These are phyloP conservation scores for Cryptus armator DNA, from an alignment of 2,888 invertebrate genomes.

Conservation along the genomic window DNA sequence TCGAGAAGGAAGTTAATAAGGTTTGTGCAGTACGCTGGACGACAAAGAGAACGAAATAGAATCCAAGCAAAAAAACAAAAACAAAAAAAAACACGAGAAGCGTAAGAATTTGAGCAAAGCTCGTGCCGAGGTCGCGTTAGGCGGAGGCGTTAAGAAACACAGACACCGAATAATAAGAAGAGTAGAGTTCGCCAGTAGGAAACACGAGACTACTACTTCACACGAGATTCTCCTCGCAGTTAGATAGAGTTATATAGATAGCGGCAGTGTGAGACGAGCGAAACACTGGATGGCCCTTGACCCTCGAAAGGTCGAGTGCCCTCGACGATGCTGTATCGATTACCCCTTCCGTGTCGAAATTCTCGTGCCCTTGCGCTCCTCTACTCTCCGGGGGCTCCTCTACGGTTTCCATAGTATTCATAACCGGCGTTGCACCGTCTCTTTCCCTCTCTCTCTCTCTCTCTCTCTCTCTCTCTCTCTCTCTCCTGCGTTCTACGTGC, in stretches of 20 bases:
- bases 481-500: background rate
- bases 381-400: background rate
- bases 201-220: constrained; percentile 51
- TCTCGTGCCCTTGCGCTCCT: constrained; percentile 45
- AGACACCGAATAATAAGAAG: constrained; percentile 1
- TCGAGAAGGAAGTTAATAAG: constrained; percentile 97
- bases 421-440: constrained; percentile 13
- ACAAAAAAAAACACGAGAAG: constrained; percentile 13
- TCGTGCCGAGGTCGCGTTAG: constrained; percentile 48
- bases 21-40: constrained; percentile 84
- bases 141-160: constrained; percentile 47
- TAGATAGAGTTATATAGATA: constrained; percentile 34
- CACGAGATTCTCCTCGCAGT: constrained; percentile 34
- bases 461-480: too few relatives aligned
- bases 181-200: constrained; percentile 14
- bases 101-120: constrained; percentile 18
- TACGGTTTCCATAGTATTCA: background rate
- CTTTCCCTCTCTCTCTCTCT: background rate
- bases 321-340: constrained; percentile 68
- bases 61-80: constrained; percentile 13
- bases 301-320: constrained; percentile 68
- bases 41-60: background rate
- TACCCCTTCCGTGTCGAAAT: constrained; percentile 57
- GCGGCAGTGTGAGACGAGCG: constrained; percentile 41
- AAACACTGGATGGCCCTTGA: constrained; percentile 68